A percentile compares a stretch with the other conserved stretches of the same genome.
These are phyloP conservation scores for Lasioglossum calceatum DNA, from an alignment of 2,888 invertebrate genomes.

Conservation along the genomic window DNA sequence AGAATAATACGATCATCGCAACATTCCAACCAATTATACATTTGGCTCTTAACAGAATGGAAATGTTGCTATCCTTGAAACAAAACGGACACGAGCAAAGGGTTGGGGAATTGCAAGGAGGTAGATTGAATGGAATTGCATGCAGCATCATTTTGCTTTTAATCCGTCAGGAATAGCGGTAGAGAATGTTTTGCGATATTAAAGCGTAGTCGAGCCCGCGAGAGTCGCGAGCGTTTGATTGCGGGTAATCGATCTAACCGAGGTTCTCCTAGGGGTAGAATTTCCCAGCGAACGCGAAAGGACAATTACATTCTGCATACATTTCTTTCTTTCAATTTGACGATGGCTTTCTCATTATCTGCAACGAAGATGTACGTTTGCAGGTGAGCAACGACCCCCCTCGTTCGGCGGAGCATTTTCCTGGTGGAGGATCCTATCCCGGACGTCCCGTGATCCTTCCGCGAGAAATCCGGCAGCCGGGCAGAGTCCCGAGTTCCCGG, in stretches of 20 bases:
- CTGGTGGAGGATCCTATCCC: not conserved
- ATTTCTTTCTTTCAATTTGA: not conserved
- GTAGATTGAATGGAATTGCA: not conserved
- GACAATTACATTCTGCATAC: not conserved
- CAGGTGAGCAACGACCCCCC: not conserved
- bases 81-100: not conserved
- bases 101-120: not conserved
- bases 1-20: not conserved
- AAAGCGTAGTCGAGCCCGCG: conserved; percentile 35
- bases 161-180: not conserved
- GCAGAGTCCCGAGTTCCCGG: not conserved
- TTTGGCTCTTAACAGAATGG: not conserved
- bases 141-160: not conserved
- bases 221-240: conserved; percentile 61
- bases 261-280: conserved; percentile 3
- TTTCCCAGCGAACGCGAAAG: not conserved
- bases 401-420: not conserved
- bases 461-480: conserved; percentile 9
- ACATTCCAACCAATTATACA: too few species aligned
- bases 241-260: conserved; percentile 59
- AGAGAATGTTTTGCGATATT: not conserved
- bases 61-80: not conserved
- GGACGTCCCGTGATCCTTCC: not conserved
- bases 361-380: not conserved
- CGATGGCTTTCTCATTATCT: not conserved